A percentile compares a stretch with the other conserved stretches of the same genome.
These are phyloP conservation scores for Leguminivora glycinivorella DNA, from an alignment of 1,140 invertebrate genomes.

Conservation along the genomic window DNA sequence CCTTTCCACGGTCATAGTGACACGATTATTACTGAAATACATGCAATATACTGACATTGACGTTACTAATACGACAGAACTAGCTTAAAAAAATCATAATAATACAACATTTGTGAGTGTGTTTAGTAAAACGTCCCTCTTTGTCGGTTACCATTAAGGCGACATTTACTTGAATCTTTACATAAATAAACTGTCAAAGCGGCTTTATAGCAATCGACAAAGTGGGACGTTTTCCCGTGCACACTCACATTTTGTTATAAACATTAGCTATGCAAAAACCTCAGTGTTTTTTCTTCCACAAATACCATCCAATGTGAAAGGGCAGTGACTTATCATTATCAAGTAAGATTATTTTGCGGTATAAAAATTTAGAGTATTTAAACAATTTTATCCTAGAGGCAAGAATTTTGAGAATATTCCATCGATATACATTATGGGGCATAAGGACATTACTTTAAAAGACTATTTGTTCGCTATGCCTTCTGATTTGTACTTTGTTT, in stretches of 20 bases:
- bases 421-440: slow-evolving; percentile 51
- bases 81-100: too few species aligned
- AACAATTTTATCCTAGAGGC: slow-evolving; percentile 48
- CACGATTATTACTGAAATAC: background rate
- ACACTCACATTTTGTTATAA: background rate
- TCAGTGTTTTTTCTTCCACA: background rate
- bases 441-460: slow-evolving; percentile 57
- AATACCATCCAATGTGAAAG: background rate
- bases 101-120: too few species aligned
- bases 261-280: background rate
- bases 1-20: background rate
- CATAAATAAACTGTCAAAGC: too few species aligned
- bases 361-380: slow-evolving; percentile 50
- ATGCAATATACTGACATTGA: background rate
- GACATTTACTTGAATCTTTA: too few species aligned
- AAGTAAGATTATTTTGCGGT: slow-evolving; percentile 26
- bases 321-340: slow-evolving; percentile 22
- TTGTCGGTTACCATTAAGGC: too few species aligned
- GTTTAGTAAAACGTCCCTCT: too few species aligned
- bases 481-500: slow-evolving; percentile 70
- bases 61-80: too few species aligned
- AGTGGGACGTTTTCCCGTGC: too few species aligned
- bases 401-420: slow-evolving; percentile 48
- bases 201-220: too few species aligned
- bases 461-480: slow-evolving; percentile 52